Conservation (phyloP, 2,113 vertebrate species). For the Eulemur rufifrons region DNA sequence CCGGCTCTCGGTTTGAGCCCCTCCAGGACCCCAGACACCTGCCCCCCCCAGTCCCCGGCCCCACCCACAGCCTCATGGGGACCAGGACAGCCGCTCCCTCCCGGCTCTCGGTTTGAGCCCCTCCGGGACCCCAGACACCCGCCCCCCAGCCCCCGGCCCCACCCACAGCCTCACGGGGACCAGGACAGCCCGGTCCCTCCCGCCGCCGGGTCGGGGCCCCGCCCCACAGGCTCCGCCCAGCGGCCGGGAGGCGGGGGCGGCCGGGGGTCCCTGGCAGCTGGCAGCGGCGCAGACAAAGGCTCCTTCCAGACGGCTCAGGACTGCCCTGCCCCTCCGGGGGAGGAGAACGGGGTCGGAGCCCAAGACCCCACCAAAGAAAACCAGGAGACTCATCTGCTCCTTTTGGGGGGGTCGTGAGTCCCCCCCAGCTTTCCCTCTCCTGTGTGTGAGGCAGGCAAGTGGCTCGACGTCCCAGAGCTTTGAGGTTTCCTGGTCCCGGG, state of each 20-base stretch:
- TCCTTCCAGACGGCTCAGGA: not conserved
- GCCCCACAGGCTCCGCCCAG: conserved; percentile 27
- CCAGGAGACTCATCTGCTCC: not conserved
- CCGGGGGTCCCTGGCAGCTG: not conserved
- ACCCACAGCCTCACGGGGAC: not conserved
- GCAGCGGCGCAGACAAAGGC: conserved; percentile 49
- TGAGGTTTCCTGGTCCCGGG: not conserved
- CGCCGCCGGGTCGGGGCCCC: not conserved
- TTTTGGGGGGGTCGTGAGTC: not conserved
- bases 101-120: accelerated
- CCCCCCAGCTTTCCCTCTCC: not conserved
- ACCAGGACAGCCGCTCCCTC: too few species aligned
- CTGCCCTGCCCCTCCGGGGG: not conserved
- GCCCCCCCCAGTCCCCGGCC: too few species aligned
- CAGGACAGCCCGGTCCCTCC: not conserved
- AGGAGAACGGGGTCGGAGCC: not conserved
- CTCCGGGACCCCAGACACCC: not conserved
- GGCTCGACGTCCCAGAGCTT: not conserved
- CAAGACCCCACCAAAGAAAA: not conserved
- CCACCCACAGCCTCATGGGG: too few species aligned
- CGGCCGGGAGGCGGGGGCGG: not conserved
- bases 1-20: not conserved
- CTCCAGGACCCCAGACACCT: too few species aligned
- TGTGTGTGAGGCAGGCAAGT: not conserved
- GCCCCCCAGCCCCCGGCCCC: accelerated